A percentile compares a stretch with the other conserved stretches of the same genome.
These are phyloP conservation scores for Clarias gariepinus DNA, from an alignment of 2,113 vertebrate species.

Conservation along the genomic window DNA sequence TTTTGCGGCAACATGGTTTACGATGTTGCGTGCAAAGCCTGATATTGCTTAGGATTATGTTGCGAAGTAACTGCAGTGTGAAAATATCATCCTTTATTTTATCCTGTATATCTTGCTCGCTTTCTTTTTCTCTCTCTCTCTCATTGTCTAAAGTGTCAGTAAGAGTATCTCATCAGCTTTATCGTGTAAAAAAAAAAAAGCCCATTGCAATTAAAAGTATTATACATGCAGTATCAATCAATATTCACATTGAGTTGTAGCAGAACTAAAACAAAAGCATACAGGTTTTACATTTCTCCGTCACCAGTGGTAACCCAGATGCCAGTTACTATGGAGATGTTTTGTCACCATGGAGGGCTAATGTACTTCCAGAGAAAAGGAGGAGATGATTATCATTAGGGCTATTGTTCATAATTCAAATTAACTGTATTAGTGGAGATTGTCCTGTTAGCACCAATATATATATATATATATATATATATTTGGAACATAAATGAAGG, in stretches of 20 bases:
- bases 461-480: not conserved
- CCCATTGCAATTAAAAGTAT: not conserved
- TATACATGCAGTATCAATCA: not conserved
- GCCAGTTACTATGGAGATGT: conserved; percentile 54
- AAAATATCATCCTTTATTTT: conserved; percentile 7
- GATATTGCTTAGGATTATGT: conserved; percentile 37
- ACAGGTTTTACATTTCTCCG: not conserved
- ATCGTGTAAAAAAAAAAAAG: too few species aligned
- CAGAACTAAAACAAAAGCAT: not conserved
- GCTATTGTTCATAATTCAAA: not conserved
- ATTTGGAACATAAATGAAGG: not conserved
- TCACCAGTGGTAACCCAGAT: conserved; percentile 34
- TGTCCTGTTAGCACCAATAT: not conserved
- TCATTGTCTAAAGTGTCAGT: not conserved
- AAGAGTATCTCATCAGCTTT: not conserved
- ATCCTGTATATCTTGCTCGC: not conserved
- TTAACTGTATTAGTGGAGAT: not conserved
- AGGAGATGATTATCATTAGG: conserved; percentile 35
- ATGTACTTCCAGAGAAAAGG: conserved; percentile 7
- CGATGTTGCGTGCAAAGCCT: conserved; percentile 53
- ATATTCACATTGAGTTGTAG: not conserved
- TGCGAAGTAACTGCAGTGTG: not conserved
- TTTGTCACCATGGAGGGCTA: conserved; percentile 33
- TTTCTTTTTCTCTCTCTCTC: too few species aligned
- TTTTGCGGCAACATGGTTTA: conserved; percentile 47